Evolutionary conservation across 2,888 invertebrate species (phyloP), one percentile per base, ranked within the genome.

Genomic region (Smittia aterrima): DNA sequence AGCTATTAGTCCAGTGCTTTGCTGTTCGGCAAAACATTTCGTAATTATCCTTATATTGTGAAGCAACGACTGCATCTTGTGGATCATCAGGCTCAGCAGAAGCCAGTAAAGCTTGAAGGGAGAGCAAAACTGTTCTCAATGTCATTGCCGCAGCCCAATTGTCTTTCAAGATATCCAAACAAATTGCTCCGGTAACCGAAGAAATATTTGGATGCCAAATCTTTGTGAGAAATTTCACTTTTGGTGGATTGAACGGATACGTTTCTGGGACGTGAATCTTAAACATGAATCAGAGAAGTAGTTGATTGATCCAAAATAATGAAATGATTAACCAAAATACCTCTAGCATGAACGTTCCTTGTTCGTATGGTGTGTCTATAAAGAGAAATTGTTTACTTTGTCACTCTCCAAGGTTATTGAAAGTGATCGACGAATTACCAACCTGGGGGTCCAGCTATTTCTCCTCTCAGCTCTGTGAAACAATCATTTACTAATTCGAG

Each of bases 201-300:
- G 98, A 98, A 80, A 99, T 97, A 84, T 99, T 99, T 74, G 99
- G 99, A 85, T 99, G 99, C 99, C 99, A 99, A 82, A 99, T 96
- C 86, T 93, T 95, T 76, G 98, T 99, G 78, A 93, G 88, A 85
- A 99, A 99, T 78, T 94, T 74, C 16, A 74, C 74, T 90, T 97
- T 98, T 68, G 99, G 99, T 77, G 99, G 99, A 86, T 96, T 96
- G 83, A 99, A 99, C 16, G 99, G 99, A 86, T 99, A 99, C 58
- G 96, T 96, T 84, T 98, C 98, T 79, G 99, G 98, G 77, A 99
- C 95, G 87, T 93, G 94, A 77, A 99, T 98, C 84, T 98, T 97
- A 77, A 99, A 87, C 76, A 92, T 84, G 85, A 96, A 99, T 79
- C 32, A 32, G 9, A 32, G 32, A 32, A 32, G 62, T 7, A 62